Evolutionary conservation across 1,140 invertebrate genomes (phyloP), one percentile per base, ranked within the genome.

Genomic region (Stegodyphus dumicola): DNA sequence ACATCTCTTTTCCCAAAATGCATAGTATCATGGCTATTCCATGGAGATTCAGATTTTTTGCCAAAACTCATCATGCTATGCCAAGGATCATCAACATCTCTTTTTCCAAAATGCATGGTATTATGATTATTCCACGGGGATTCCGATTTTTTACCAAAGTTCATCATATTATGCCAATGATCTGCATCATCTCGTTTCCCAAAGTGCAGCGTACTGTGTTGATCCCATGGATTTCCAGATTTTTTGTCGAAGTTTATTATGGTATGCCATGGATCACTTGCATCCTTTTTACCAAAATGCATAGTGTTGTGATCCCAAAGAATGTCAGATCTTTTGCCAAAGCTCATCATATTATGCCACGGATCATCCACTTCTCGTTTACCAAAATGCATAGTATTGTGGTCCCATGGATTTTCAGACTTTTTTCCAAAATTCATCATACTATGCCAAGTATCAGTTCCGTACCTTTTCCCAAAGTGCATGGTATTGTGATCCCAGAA

Each of bases 51-150:
- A 15, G 51, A 52, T 33, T 53, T 11, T 53, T 81, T 81, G 0
- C 79, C 79, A 13, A 81, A 81, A 74, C 60, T 66, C 79, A 81
- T 81, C 60, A 33, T 74, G 53, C 9, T 81, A n/a, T 81, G 79
- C 77, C 77, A 60, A 10, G 56, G 56, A 15, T 60, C 56, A 54
- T 51, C 51, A 56, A 6, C 64, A 69, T 78, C 65, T 69, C 66
- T 78, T 17, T 78, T 78, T 9, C 64, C 77, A 67, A 67, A 78
- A 33, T 69, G 77, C 15, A 78, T 7, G 7, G 51, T 69, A 51
- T 52, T 33, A 13, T 64, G 60, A 18, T 75, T 53, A 13, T 77
- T 54, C 77, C 66, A 69, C 13, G 75, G 65, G 65, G 11, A 64
- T 64, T 18, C 54, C 4, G 56, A 76, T 76, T 49, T 17, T 49